Percentiles rank a stretch among this genome's conserved stretches.
phyloP scores from a whole-genome alignment of 2,888 invertebrate genomes.

The Pristionchus fissidentatus region DNA sequence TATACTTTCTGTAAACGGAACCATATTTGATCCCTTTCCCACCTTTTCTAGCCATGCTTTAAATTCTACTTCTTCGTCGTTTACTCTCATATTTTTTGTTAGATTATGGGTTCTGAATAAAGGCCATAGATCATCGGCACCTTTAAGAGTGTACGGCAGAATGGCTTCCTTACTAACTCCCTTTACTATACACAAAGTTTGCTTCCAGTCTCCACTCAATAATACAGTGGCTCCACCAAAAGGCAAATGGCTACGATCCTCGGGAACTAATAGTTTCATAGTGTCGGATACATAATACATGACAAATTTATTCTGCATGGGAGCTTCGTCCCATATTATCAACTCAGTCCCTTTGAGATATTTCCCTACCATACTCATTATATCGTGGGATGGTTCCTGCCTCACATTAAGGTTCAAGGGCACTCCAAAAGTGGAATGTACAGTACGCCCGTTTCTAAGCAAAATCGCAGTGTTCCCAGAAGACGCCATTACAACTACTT shows the following conservation, averaged over 20 bases:
- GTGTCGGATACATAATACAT: background rate
- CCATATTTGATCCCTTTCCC: background rate
- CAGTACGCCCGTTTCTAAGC: constrained; percentile 33
- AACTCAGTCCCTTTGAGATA: background rate
- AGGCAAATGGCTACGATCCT: background rate
- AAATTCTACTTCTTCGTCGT: background rate
- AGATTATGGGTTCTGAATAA: background rate
- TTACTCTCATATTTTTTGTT: background rate
- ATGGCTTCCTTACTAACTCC: background rate
- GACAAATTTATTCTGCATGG: constrained; percentile 15
- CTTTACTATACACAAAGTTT: constrained; percentile 4
- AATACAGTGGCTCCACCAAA: constrained; percentile 18
- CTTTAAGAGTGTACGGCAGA: constrained; percentile 20
- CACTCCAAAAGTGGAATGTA: constrained; percentile 22
- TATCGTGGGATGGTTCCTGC: background rate
- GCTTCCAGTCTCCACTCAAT: constrained; percentile 40
- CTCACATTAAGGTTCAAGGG: background rate
- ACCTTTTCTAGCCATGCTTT: constrained; percentile 12
- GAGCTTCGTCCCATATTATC: constrained; percentile 42
- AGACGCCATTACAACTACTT: constrained; percentile 33
- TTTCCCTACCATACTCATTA: background rate
- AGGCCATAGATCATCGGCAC: background rate
- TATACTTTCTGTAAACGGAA: too few relatives aligned
- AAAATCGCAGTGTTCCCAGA: constrained; percentile 50
- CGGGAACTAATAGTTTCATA: background rate